Evolutionary conservation across 2,113 vertebrate species (phyloP), one percentile per base, ranked within the genome.

Genomic region (Erpornis zantholeuca): DNA sequence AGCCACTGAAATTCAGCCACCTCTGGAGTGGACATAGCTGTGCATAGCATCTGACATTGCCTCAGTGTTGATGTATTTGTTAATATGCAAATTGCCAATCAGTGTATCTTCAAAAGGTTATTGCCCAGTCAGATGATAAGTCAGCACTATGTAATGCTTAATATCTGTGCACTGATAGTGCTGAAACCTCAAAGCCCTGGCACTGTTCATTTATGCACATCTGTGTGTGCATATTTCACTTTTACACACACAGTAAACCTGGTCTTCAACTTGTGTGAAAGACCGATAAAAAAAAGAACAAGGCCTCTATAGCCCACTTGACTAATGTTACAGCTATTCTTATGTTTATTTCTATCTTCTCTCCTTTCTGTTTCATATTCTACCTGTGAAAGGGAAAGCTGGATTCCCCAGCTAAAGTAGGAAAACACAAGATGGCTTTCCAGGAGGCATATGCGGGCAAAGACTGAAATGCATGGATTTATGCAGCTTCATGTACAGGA

Each of bases 61-160:
- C 53, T 86, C 36, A 2, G n/a, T 81, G 64, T 53, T 86, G 76
- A 81, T 93, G 15, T 90, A 16, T 90, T 88, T 93, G 76, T 90
- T 93, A 81, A 76, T 88, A 94, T 93, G 83, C 64, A 93, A 93
- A 81, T 86, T 92, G 44, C 56, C 64, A 93, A 64, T 94, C 82
- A 73, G 85, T 80, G 2, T 45, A 90, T 93, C 82, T 86, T 92
- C 75, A 54, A 70, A 96, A 93, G 82, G 69, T 92, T 88, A 86
- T 56, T 53, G 22, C 69, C 36, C 71, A 86, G 47, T 80, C 59
- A 93, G 88, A 70, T 86, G 66, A 35, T 86, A 93, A 81, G 76
- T 92, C 71, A 92, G 36, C 60, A 53, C 40, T 61, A 27, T 82
- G 45, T 85, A 81, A 70, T n/a, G 68, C 52, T 81, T 78, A 69